Base-by-base conservation (phyloP, 2,888 invertebrate species). In the Pristionchus maxplancki region DNA sequence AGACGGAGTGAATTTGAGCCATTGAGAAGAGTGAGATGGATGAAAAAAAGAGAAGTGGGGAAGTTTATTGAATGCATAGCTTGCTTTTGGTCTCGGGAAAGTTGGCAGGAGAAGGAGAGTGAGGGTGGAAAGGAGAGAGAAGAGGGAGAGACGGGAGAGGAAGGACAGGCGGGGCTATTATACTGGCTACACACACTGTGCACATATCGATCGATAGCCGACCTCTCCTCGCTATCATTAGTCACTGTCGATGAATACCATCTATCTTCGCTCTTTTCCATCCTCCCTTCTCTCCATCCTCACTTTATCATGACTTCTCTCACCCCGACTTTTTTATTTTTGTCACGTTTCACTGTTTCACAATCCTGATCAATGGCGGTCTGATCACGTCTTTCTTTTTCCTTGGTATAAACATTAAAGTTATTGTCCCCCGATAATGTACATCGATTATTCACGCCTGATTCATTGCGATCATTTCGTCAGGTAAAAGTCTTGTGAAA, bases 21-120 rank as follows among this genome's bases (percentile, higher is more conserved):
- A 71, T 13, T 20, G 71, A 71, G 71, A 71, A 37, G 37, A 71
- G 71, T 24, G 37, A 71, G 44, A 40, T 67, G 71, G 40, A 37
- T 50, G 87, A 87, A 74, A 87, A 74, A 87, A 78, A 81, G 87
- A 71, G 87, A 87, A 40, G 28, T n/a, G n/a, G 74, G 64, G 53
- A 87, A 78, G 78, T 78, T 78, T 78, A 78, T 78, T 78, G 78
- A 78, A 78, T 78, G 78, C 78, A 78, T 78, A 48, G 78, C 78
- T 78, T 78, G 78, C 78, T 24, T 78, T 78, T 78, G 78, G 78
- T 78, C 78, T 28, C 48, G 78, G 40, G 78, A 8, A 78, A 78
- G 78, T 78, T 78, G 78, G 78, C 78, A 78, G 78, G 28, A 78
- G 78, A 78, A 48, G 44, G 78, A 48, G 78, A 78, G 78, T 83